Evolutionary conservation across 2,113 vertebrate species (phyloP), one percentile per base, ranked within the genome.

Genomic region (Acanthochromis polyacanthus): DNA sequence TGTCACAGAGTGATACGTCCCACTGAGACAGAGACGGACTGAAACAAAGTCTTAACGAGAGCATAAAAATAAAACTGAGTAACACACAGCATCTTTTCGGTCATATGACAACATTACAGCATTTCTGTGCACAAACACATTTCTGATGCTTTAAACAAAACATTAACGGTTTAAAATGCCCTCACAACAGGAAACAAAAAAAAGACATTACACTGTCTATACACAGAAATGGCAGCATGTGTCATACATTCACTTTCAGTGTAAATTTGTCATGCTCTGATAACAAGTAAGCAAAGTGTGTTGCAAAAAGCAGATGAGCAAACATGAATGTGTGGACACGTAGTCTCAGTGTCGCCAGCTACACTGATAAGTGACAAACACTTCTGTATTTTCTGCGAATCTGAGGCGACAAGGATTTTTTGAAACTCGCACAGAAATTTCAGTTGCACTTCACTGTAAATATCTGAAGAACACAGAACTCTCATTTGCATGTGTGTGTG

Each of bases 141-240:
- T 52, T 75, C 30, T 22, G 23, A 7, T 60, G 46, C 8, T 14
- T 15, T n/a, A n/a, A 57, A n/a, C 58, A 2, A 71, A 59, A 36
- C 32, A 36, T 36, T 50, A 51, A 61, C 1, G 4, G 45, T 5
- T 45, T 57, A 19, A 51, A 51, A 57, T 0, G 0, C 50, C 25
- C 43, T 75, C 48, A 73, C 62, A 81, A 65, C 81, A 86, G 87
- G 78, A 84, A 86, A 68, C 55, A 76, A 77, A 60, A 58, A 19
- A 30, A 38, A 25, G 50, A 46, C 53, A 67, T 56, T 14, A 85
- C 40, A 4, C 5, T 1, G 0, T 63, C 69, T 84, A 61, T 19
- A 80, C 15, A 77, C 50, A 86, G 60, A 80, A 32, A 51, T 15
- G 43, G 28, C 19, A 2, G 59, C 19, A 64, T 23, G 50, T 38